Evolutionary conservation across 2,113 vertebrate genomes (phyloP), one percentile per base, ranked within the genome.

Genomic region (Theristicus caerulescens): DNA sequence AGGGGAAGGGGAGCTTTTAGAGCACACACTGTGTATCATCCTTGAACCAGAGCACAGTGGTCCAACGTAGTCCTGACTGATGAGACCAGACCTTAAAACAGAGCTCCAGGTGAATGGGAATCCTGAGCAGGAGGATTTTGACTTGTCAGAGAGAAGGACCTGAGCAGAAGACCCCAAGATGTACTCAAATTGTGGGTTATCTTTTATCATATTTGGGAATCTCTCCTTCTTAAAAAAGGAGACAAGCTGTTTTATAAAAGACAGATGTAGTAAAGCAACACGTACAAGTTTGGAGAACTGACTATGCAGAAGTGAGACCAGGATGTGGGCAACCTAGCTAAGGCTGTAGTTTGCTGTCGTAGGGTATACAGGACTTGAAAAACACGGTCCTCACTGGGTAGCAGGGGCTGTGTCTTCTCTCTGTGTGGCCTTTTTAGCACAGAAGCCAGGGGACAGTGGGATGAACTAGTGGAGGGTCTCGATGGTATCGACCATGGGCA

Each of bases 401-500:
- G 11, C 44, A 26, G 3, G 17, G 24, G 8, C 58, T 83, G 5
- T 51, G 18, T 31, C 38, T 72, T 72, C 32, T 78, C 25, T 57
- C 20, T 47, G 0, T 36, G 15, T 51, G 40, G 9, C 34, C 12
- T 77, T 57, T 59, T n/a, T 61, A 72, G 32, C 27, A 72, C 13
- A 67, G 47, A 82, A 51, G 42, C 16, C 29, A 42, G 36, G 13
- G 62, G 78, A 72, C 25, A 22, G 36, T 52, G 54, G 46, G 8
- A 51, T 57, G 29, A 58, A 26, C 12, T 66, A n/a, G 18, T 22
- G 25, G 18, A 82, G 29, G 38, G 12, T 17, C 55, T 79, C 8
- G 3, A 1, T 46, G 38, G 7, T 42, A 14, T 55, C 1, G 1
- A 6, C 14, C 7, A 13, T 7, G 16, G 32, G 11, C 22, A 40